Base-by-base conservation (phyloP, 2,797 vertebrate species). In the Hoplostethus mediterraneus region DNA sequence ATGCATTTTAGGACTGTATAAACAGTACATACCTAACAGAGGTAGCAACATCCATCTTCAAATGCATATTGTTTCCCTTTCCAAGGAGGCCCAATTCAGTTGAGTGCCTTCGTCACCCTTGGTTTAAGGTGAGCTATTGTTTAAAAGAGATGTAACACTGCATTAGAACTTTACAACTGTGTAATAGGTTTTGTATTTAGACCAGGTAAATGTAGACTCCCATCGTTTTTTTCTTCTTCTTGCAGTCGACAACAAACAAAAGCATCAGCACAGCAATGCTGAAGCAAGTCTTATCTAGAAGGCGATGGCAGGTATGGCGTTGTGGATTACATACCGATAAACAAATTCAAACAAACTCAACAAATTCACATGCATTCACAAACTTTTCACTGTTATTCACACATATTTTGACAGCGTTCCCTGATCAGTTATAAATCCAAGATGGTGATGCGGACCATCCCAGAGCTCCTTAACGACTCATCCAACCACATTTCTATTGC, bases 341-440 rank as follows among this genome's bases (percentile, higher is more conserved):
- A 44, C n/a, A n/a, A n/a, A n/a, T n/a, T n/a, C n/a, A n/a, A n/a
- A n/a, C n/a, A n/a, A n/a, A n/a, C 12, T 44, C 42, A 44, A 12
- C 42, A 44, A 44, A 45, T 45, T 14, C 11, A 45, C 12, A 13
- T 45, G 44, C 13, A 28, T 28, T 28, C 28, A 28, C 28, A 45
- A 14, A 45, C 5, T 14, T 45, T 45, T 25, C 40, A 63, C 25
- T n/a, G n/a, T n/a, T n/a, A n/a, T n/a, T n/a, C n/a, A n/a, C n/a
- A n/a, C n/a, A 16, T 59, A 42, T 48, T 31, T 57, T 76, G 42
- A 28, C 80, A 99, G 98, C 96, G 97, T 63, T 99, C 97, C 0
- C 96, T 98, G 49, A 96, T 98, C 92, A 97, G 94, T 92, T 98
- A 97, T 87, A 99, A 98, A 88, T 99, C 98, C 86, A 97, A 98